Base-by-base conservation (phyloP, 2,888 invertebrate species). In the Pristionchus mayeri region DNA sequence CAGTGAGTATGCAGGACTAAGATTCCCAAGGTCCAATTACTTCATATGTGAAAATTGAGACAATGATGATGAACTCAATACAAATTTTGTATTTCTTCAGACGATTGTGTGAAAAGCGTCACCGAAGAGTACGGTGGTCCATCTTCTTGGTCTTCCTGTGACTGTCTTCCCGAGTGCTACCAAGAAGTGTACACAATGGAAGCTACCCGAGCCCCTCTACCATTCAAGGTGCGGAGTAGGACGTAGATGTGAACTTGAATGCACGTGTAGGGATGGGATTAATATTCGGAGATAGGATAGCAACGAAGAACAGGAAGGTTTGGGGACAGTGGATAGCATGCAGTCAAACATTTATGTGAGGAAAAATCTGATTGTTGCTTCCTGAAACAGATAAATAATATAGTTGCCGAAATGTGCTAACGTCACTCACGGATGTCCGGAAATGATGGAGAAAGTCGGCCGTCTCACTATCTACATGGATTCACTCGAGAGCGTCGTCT, bases 201-300 rank as follows among this genome's bases (percentile, higher is more conserved):
- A 9, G 34, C 80, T 11, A 57, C 80, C 2, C 50, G 57, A 57
- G 34, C 80, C 37, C n/a, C 27, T 13, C 57, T 80, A 4, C 80
- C 80, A n/a, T 80, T 37, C 40, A 80, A 80, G 57, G 80, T 80
- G 6, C n/a, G 21, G 16, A 63, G 6, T 63, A 34, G 11, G n/a
- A n/a, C n/a, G n/a, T n/a, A n/a, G n/a, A n/a, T n/a, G n/a, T n/a
- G n/a, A n/a, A n/a, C n/a, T n/a, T n/a, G n/a, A n/a, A n/a, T n/a
- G n/a, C n/a, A n/a, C n/a, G n/a, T n/a, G n/a, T n/a, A n/a, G n/a
- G n/a, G n/a, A n/a, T n/a, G n/a, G n/a, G n/a, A n/a, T n/a, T n/a
- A n/a, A n/a, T n/a, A n/a, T n/a, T n/a, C n/a, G n/a, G n/a, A n/a
- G n/a, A n/a, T n/a, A n/a, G n/a, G n/a, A n/a, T n/a, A n/a, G n/a